Conservation (phyloP, 2,797 vertebrate genomes). For the Oophaga sylvatica region DNA sequence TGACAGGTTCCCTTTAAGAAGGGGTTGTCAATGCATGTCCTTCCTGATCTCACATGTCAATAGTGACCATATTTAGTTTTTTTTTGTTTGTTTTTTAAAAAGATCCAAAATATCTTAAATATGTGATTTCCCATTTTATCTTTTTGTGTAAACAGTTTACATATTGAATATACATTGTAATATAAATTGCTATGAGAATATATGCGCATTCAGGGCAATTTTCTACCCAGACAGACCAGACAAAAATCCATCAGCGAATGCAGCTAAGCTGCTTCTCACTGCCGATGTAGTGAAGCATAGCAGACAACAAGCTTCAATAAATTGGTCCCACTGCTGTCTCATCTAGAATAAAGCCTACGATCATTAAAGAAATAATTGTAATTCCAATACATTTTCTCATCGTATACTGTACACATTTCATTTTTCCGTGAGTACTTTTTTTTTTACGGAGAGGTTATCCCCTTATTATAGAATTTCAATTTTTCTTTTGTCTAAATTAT, state of each 20-base stretch:
- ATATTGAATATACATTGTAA: not conserved
- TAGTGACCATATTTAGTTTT: too few relatives aligned
- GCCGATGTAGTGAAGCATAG: not conserved
- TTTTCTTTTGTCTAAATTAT: not conserved
- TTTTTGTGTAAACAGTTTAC: too few relatives aligned
- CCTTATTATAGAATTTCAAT: not conserved
- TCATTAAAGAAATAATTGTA: conserved; percentile 21
- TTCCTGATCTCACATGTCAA: too few relatives aligned
- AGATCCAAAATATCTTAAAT: too few relatives aligned
- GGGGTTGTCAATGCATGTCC: too few relatives aligned
- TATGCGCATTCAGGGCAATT: not conserved
- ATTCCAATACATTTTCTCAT: not conserved
- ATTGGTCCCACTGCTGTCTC: conserved; percentile 11
- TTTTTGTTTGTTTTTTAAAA: too few relatives aligned
- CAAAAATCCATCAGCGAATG: not conserved
- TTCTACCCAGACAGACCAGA: not conserved
- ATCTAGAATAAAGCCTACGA: not conserved
- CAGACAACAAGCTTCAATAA: conserved; percentile 27
- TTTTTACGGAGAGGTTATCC: too few relatives aligned
- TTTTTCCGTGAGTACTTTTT: not conserved
- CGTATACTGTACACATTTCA: not conserved
- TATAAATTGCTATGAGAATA: not conserved
- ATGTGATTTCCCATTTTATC: too few relatives aligned
- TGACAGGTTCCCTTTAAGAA: too few relatives aligned
- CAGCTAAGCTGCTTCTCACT: not conserved